phyloP scores from a whole-genome alignment of 37 sponge, comb jelly and placozoan species.

The Corticium candelabrum region DNA sequence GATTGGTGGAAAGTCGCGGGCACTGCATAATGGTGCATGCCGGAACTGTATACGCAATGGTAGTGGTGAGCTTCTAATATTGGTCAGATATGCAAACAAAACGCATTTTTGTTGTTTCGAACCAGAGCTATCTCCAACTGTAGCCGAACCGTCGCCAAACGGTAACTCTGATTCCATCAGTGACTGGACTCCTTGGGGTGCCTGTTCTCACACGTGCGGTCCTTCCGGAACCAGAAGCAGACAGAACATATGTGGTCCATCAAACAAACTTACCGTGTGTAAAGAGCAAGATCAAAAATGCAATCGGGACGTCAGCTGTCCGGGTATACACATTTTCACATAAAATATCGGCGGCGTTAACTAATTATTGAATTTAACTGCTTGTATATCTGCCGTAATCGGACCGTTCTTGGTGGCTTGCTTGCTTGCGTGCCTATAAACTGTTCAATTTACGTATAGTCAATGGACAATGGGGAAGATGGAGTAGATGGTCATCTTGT shows the following conservation, averaged over 20 bases:
- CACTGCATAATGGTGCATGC: not conserved
- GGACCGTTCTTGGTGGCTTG: not conserved
- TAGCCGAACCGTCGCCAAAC: not conserved
- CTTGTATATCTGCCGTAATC: too few relatives aligned
- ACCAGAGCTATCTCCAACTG: too few relatives aligned
- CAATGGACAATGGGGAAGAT: not conserved
- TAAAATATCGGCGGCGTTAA: too few relatives aligned
- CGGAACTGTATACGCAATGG: not conserved
- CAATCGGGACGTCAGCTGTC: too few relatives aligned
- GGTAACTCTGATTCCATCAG: not conserved
- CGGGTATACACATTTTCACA: too few relatives aligned
- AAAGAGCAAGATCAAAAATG: too few relatives aligned
- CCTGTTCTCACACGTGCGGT: not conserved
- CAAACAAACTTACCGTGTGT: too few relatives aligned
- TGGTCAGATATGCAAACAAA: not conserved
- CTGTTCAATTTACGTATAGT: too few relatives aligned
- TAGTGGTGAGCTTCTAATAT: not conserved
- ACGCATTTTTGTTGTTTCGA: too few relatives aligned
- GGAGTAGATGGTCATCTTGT: not conserved
- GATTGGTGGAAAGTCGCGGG: not conserved
- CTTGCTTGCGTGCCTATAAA: not conserved
- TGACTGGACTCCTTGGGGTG: not conserved
- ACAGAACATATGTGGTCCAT: too few relatives aligned
- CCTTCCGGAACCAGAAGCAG: too few relatives aligned
- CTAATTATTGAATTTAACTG: too few relatives aligned